Evolutionary conservation across 1,140 invertebrate species (phyloP).

Genomic region (Lucilia cuprina): DNA sequence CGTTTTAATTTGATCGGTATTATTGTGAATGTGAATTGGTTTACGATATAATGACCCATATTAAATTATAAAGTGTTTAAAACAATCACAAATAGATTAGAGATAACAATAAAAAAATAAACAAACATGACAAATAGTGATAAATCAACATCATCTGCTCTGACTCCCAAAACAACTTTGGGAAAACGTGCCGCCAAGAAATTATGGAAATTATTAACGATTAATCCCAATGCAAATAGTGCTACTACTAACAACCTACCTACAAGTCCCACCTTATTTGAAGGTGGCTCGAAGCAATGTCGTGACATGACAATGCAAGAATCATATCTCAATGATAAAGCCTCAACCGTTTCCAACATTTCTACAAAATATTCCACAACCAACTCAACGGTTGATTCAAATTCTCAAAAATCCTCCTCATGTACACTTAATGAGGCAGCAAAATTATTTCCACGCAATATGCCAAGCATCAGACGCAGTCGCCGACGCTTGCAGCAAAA

Average conservation of each 20-base stretch:
- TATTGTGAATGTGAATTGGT: background rate
- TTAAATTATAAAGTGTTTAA: background rate
- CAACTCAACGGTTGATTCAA: constrained; percentile 25
- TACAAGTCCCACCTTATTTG: background rate
- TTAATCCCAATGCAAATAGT: background rate
- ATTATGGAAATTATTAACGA: constrained; percentile 12
- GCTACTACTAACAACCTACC: too few species aligned
- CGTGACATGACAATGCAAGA: constrained; percentile 25
- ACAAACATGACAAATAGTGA: constrained; percentile 7
- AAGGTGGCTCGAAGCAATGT: constrained; percentile 1
- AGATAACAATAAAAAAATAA: background rate
- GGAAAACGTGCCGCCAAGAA: constrained; percentile 24
- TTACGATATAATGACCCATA: background rate
- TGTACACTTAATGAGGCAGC: constrained; percentile 47
- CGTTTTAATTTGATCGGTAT: background rate
- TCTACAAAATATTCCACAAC: constrained; percentile 28
- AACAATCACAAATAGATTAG: background rate
- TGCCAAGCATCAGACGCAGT: constrained; percentile 57
- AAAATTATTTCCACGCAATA: constrained; percentile 58
- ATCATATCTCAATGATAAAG: constrained; percentile 19
- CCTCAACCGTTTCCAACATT: constrained; percentile 4
- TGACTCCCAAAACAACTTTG: background rate
- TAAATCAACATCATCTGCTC: background rate
- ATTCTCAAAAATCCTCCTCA: constrained; percentile 38
- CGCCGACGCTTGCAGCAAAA: constrained; percentile 41